Evolutionary conservation across 2,888 invertebrate species (phyloP).

Genomic region (Rutpela maculata): DNA sequence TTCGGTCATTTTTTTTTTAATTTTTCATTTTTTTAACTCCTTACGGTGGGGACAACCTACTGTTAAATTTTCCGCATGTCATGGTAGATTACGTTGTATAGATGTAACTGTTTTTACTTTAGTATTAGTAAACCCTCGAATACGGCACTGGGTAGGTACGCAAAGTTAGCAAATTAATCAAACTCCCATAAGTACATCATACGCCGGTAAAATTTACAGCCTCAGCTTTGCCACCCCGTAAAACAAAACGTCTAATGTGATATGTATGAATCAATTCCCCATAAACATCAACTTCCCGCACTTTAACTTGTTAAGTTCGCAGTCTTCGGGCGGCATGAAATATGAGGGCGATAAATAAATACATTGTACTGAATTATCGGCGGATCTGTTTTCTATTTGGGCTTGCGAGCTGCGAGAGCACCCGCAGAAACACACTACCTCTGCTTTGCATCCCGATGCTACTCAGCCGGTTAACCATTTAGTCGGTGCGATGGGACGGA

Average conservation of each 20-base stretch:
- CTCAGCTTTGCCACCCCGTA: not conserved
- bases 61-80: too few relatives aligned
- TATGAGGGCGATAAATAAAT: slow-evolving; percentile 69
- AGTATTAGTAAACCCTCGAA: not conserved
- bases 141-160: not conserved
- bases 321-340: slow-evolving; percentile 55
- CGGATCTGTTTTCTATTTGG: slow-evolving; percentile 69
- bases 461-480: slow-evolving; percentile 54
- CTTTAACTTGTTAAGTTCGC: slow-evolving; percentile 39
- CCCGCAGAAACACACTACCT: slow-evolving; percentile 60
- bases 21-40: too few relatives aligned
- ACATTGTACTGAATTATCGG: slow-evolving; percentile 69
- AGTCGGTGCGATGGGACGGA: slow-evolving; percentile 23
- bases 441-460: slow-evolving; percentile 68
- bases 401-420: slow-evolving; percentile 44
- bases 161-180: slow-evolving; percentile 19
- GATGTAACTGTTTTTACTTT: too few relatives aligned
- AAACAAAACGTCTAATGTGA: slow-evolving; percentile 31
- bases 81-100: too few relatives aligned
- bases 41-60: too few relatives aligned
- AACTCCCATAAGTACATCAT: slow-evolving; percentile 18
- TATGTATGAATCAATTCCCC: slow-evolving; percentile 39
- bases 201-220: not conserved
- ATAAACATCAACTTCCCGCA: slow-evolving; percentile 39
- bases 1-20: too few relatives aligned